Base-by-base conservation (phyloP, 2,797 vertebrate species). In the Emys orbicularis region DNA sequence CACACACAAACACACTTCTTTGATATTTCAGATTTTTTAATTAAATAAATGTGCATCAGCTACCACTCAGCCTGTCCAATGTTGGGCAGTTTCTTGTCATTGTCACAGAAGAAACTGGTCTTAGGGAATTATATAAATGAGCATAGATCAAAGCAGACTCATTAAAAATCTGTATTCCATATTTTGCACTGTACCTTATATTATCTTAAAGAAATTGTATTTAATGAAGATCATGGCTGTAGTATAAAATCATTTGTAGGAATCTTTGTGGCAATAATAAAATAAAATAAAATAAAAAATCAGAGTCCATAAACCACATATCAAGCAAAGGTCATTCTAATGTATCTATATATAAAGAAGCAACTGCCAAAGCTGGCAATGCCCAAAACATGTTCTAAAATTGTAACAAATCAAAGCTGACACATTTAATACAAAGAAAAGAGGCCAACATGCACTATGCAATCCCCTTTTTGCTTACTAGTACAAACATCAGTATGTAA, bases 381-480 rank as follows among this genome's bases (percentile, higher is more conserved):
- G 72, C 21, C 91, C 95, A 76, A 96, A 97, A 97, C 5, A 57
- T 83, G 61, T 80, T 92, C 59, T 72, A 95, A 96, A 95, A 96
- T 94, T 61, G 84, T 53, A 97, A 87, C 82, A 97, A 97, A 98
- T 97, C 94, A 94, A 97, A 98, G 96, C 86, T 95, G 98, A 97
- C 91, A 96, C 12, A 89, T 85, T 88, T 98, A 98, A 97, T 96
- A 87, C 76, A 97, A 97, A 96, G 92, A 95, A 97, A 97, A 86
- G 65, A 86, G 81, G 84, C 54, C 91, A 90, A 56, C 61, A 59
- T 88, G 52, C 34, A 29, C 86, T 93, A 76, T 90, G 85, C 41
- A 97, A 96, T 98, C 86, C 90, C 7, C 87, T 95, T 97, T 98
- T 91, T 97, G 96, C 97, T 98, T 98, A 98, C 94, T 97, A 93